A percentile compares a stretch with the other conserved stretches of the same genome.
Conservation (phyloP, 2,888 invertebrate genomes). For the Dryococelus australis region DNA sequence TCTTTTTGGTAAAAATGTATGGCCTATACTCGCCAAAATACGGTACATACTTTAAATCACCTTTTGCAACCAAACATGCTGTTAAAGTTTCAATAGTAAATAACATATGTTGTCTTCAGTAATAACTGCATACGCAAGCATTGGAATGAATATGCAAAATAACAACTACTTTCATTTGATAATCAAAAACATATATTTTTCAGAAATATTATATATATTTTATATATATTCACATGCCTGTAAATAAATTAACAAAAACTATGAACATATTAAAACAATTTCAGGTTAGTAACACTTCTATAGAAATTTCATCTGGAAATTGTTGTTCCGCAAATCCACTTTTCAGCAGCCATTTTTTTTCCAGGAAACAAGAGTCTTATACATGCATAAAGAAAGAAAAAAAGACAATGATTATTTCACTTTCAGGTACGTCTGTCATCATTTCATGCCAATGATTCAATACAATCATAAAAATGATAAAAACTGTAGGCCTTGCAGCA, state of each 20-base stretch:
- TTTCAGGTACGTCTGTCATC: slow-evolving; percentile 6
- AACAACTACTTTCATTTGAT: background rate
- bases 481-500: background rate
- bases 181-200: slow-evolving; percentile 8
- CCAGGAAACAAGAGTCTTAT: slow-evolving; percentile 5
- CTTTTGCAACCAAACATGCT: no score
- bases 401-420: background rate
- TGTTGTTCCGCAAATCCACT: background rate
- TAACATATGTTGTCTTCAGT: no score
- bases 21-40: no score
- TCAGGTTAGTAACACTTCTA: slow-evolving; percentile 16
- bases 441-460: background rate
- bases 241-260: slow-evolving; percentile 16
- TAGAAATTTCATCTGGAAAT: slow-evolving; percentile 7
- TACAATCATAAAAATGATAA: background rate
- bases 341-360: background rate
- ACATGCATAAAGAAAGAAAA: background rate
- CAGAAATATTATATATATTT: background rate
- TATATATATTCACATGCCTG: background rate
- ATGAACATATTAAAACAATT: slow-evolving; percentile 16
- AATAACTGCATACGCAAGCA: no score
- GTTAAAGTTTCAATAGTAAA: no score
- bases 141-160: background rate
- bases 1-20: no score
- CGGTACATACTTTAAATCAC: no score